Conservation (phyloP, 2,113 vertebrate species). For the Oncorhynchus kisutch region DNA sequence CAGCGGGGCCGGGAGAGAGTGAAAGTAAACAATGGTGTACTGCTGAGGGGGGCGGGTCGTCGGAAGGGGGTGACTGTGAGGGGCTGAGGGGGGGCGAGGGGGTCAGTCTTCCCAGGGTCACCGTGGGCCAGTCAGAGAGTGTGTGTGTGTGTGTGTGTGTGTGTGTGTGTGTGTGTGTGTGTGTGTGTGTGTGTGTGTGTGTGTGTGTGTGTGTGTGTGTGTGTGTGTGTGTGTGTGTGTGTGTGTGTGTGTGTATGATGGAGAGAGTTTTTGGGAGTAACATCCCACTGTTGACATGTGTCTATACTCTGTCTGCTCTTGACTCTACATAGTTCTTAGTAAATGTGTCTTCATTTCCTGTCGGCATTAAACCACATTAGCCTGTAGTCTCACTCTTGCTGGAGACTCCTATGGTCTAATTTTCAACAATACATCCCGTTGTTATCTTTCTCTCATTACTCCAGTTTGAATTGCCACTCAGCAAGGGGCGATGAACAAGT, state of each 20-base stretch:
- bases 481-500: no score
- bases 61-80: background rate
- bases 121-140: conserved; percentile 18
- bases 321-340: background rate
- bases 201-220: conserved; percentile 24
- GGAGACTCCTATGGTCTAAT: no score
- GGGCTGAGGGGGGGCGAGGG: background rate
- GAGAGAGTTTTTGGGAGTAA: conserved; percentile 49
- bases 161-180: conserved; percentile 2
- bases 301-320: background rate
- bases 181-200: conserved; percentile 26
- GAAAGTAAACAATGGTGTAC: conserved; percentile 5
- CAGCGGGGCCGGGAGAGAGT: conserved; percentile 18
- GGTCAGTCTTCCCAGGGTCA: conserved; percentile 56
- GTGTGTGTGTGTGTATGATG: conserved; percentile 27
- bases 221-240: conserved; percentile 13
- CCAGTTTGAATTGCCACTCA: no score
- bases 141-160: conserved; percentile 29
- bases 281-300: conserved; percentile 47
- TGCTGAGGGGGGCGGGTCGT: conserved; percentile 34
- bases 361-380: no score
- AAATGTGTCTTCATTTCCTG: no score
- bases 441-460: no score
- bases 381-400: background rate
- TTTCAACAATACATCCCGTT: no score